These are phyloP conservation scores for Ara ararauna DNA, from an alignment of 2,797 vertebrate genomes.

Conservation along the genomic window DNA sequence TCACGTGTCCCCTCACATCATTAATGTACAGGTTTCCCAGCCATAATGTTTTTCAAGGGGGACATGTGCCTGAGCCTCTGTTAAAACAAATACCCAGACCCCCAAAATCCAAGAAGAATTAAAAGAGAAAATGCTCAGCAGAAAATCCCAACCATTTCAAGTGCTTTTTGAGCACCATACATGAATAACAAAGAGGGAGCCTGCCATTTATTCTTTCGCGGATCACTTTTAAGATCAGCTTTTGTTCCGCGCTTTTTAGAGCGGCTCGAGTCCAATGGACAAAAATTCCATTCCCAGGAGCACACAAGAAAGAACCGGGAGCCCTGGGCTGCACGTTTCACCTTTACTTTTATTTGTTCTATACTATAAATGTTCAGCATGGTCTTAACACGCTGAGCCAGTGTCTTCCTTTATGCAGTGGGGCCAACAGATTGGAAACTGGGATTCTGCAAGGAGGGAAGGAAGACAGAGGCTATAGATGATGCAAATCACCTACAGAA, in stretches of 20 bases:
- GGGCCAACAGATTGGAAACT: not conserved
- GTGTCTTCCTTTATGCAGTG: not conserved
- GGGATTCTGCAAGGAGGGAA: not conserved
- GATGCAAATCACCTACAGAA: not conserved
- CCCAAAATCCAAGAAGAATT: conserved; percentile 15
- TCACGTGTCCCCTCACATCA: not conserved
- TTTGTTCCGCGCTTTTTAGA: conserved; percentile 70
- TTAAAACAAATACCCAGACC: conserved; percentile 38
- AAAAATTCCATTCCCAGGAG: conserved; percentile 74
- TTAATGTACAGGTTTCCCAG: not conserved
- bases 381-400: not conserved
- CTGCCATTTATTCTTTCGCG: conserved; percentile 63
- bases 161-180: conserved; percentile 62
- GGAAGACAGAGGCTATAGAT: not conserved
- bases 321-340: conserved; percentile 63
- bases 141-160: conserved; percentile 65
- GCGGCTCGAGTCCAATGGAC: conserved; percentile 37
- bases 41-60: not conserved
- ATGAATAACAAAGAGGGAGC: conserved; percentile 63
- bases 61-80: not conserved
- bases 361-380: not conserved
- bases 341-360: conserved; percentile 56
- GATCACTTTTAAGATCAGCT: conserved; percentile 73
- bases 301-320: conserved; percentile 57
- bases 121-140: conserved; percentile 23